phyloP scores from a whole-genome alignment of 2,888 invertebrate species.

The Drosophila sordidula region DNA sequence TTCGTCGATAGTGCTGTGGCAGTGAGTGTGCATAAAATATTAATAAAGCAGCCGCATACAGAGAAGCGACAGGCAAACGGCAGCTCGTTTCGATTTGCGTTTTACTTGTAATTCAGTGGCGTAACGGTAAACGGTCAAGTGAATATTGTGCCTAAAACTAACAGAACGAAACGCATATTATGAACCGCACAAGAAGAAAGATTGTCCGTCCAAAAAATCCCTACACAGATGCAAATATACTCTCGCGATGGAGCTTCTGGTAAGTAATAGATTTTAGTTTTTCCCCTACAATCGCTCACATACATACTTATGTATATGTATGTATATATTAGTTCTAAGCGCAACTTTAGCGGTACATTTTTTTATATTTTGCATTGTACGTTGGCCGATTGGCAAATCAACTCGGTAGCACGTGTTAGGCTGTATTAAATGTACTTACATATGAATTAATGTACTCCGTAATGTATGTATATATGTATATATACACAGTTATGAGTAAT shows the following conservation, averaged over 20 bases:
- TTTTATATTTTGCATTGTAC: slow-evolving; percentile 10
- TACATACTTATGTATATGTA: not conserved
- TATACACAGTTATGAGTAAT: not conserved
- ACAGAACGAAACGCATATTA: slow-evolving; percentile 45
- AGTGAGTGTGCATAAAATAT: slow-evolving; percentile 27
- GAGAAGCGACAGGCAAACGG: not conserved
- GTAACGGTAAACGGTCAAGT: slow-evolving; percentile 55
- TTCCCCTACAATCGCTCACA: not conserved
- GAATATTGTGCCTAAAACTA: slow-evolving; percentile 33
- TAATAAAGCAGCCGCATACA: slow-evolving; percentile 24
- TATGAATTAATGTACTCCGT: not conserved
- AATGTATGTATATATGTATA: not conserved
- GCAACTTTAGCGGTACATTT: slow-evolving; percentile 48
- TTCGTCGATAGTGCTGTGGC: slow-evolving; percentile 14
- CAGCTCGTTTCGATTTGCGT: slow-evolving; percentile 17
- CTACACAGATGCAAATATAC: slow-evolving; percentile 87
- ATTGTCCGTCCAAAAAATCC: slow-evolving; percentile 87
- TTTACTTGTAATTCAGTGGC: slow-evolving; percentile 19
- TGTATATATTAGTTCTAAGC: slow-evolving; percentile 27
- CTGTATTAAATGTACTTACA: slow-evolving; percentile 15
- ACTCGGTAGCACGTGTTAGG: slow-evolving; percentile 49
- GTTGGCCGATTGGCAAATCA: not conserved
- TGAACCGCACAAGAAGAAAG: slow-evolving; percentile 85
- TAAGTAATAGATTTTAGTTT: slow-evolving; percentile 83
- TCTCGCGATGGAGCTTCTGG: slow-evolving; percentile 89